Evolutionary conservation across 2,888 invertebrate genomes (phyloP).

Genomic region (Schizotus pectinicornis): DNA sequence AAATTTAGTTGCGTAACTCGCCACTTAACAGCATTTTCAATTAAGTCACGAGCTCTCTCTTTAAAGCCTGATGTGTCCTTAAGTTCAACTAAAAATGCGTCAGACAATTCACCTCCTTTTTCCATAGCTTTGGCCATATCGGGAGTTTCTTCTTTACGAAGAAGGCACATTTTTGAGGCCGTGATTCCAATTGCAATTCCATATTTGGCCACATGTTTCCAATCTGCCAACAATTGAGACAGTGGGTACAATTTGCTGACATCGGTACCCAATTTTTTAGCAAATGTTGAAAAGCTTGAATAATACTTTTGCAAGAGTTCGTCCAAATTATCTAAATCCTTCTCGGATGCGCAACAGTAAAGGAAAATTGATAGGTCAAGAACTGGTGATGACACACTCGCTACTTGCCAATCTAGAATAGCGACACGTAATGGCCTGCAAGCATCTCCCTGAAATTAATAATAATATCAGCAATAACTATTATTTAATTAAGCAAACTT

Average conservation of each 20-base stretch:
- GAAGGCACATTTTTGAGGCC: background rate
- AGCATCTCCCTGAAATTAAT: too few relatives aligned
- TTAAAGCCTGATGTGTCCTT: too few relatives aligned
- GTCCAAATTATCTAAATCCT: conserved; percentile 6
- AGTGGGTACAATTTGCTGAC: background rate
- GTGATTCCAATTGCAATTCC: background rate
- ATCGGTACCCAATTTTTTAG: conserved; percentile 3
- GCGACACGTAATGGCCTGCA: conserved; percentile 11
- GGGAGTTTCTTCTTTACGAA: background rate
- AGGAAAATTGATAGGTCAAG: conserved; percentile 6
- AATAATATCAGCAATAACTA: too few relatives aligned
- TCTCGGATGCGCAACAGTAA: conserved; percentile 1
- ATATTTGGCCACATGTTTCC: background rate
- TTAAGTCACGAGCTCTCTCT: too few relatives aligned
- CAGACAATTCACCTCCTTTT: too few relatives aligned
- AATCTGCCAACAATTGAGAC: conserved; percentile 1
- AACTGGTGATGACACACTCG: conserved; percentile 1
- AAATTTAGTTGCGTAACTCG: too few relatives aligned
- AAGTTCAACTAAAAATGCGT: too few relatives aligned
- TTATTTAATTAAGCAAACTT: background rate
- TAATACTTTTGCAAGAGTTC: conserved; percentile 8
- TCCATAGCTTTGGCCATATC: too few relatives aligned
- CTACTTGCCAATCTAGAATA: conserved; percentile 13
- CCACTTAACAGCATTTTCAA: too few relatives aligned
- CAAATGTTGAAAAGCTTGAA: conserved; percentile 2